A percentile compares a stretch with the other conserved stretches of the same genome.
Conservation (phyloP, 2,888 invertebrate genomes). For the Mythimna lalbum region DNA sequence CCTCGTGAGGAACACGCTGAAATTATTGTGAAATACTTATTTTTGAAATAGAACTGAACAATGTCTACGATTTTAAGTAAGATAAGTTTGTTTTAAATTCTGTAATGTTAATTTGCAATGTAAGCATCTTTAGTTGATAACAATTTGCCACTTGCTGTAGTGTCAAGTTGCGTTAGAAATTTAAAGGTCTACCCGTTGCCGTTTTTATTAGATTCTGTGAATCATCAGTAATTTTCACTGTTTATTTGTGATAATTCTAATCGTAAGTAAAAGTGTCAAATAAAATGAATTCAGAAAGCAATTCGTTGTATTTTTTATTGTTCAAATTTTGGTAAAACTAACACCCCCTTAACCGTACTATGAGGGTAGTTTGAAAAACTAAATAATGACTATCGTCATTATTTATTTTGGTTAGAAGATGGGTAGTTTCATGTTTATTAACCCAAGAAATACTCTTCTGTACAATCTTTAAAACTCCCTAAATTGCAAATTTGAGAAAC, state of each 20-base stretch:
- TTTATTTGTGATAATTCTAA: constrained; percentile 88
- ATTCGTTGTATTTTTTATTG: constrained; percentile 56
- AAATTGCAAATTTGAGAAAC: no score
- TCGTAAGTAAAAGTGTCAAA: constrained; percentile 83
- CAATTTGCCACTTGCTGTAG: constrained; percentile 70
- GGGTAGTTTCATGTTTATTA: no score
- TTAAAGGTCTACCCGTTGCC: constrained; percentile 76
- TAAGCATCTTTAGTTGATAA: constrained; percentile 67
- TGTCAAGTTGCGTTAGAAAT: constrained; percentile 72
- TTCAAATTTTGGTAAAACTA: no score
- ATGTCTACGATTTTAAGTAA: constrained; percentile 54
- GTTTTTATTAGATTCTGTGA: constrained; percentile 87
- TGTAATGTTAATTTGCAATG: constrained; percentile 67
- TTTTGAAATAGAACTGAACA: constrained; percentile 60
- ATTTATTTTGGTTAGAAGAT: no score
- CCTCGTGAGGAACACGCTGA: constrained; percentile 52
- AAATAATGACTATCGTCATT: no score
- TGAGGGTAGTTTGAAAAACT: no score
- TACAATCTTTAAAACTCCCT: no score
- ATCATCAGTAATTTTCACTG: constrained; percentile 86
- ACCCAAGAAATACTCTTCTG: no score
- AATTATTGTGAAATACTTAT: constrained; percentile 67
- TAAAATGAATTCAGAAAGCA: constrained; percentile 71
- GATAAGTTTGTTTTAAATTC: constrained; percentile 59
- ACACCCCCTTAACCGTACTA: no score